Base-by-base conservation (phyloP, 2,797 vertebrate species). In the Chaenodraco wilsoni region DNA sequence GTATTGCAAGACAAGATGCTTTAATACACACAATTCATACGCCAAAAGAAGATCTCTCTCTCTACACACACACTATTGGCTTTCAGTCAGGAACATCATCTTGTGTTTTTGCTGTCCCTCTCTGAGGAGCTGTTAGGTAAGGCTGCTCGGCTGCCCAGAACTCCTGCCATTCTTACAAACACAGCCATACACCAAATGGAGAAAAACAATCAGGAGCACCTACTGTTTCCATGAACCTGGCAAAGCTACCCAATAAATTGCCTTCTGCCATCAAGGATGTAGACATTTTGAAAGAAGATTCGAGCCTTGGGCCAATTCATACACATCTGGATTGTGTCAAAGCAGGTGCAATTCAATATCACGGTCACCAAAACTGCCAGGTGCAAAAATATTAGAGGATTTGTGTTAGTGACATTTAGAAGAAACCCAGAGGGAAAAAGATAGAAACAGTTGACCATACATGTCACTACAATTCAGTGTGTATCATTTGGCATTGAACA, bases 231-330 rank as follows among this genome's bases (percentile, higher is more conserved):
- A 87, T 83, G 76, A 82, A 80, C 65, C 48, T 3, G 37, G 40
- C 40, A 57, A 62, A 78, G 66, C 78, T 83, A 75, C 66, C 58
- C 59, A 76, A 55, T 89, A 79, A 81, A 82, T 80, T 14, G 15
- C 50, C 23, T 17, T 52, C 27, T 65, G 56, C 40, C 46, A 11
- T 76, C n/a, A 60, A 17, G 12, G 49, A 31, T 69, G 69, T 73
- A 43, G 54, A 70, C 48, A 16, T 5, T 21, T 33, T 21, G 37
- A 63, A 14, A 21, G n/a, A 60, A 17, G 40, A 57, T 65, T 59
- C 72, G 11, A 57, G 31, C 37, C 14, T 44, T 41, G 2, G 46
- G 37, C 48, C 5, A 3, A 3, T 56, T 59, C 8, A 37, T 23
- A 52, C 3, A 14, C 15, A 59, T 55, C n/a, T 76, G 31, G 67